Percentiles rank a stretch among this genome's conserved stretches.
Evolutionary conservation across 2,888 invertebrate species (phyloP).

Genomic region (Pammene aurita): DNA sequence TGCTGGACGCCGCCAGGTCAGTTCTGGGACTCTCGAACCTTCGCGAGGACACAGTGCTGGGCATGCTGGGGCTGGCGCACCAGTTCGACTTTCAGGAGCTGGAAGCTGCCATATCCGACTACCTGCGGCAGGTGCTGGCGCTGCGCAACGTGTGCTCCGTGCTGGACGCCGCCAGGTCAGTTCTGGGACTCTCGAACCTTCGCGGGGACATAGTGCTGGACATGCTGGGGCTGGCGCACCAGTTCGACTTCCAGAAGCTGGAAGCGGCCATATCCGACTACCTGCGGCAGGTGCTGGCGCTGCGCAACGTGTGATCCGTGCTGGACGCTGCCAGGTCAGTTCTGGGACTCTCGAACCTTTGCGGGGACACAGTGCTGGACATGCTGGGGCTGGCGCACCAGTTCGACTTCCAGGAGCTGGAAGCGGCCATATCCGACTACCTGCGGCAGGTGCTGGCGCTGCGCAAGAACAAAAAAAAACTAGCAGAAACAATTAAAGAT

Average conservation of each 20-base stretch:
- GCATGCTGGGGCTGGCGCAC: no score
- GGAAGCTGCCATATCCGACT: constrained; percentile 96
- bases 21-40: no score
- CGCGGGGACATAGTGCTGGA: constrained; percentile 88
- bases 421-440: constrained; percentile 96
- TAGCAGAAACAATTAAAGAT: no score
- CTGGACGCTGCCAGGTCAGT: constrained; percentile 92
- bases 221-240: constrained; percentile 94
- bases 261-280: constrained; percentile 97
- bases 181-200: constrained; percentile 82
- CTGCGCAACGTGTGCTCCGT: constrained; percentile 97
- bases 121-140: constrained; percentile 93
- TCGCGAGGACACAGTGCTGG: no score
- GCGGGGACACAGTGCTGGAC: constrained; percentile 87
- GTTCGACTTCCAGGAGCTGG: constrained; percentile 96
- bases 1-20: constrained; percentile 94
- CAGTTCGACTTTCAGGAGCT: no score
- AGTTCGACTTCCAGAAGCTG: constrained; percentile 96
- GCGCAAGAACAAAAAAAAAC: no score
- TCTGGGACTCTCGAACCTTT: constrained; percentile 83
- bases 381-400: constrained; percentile 95
- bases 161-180: constrained; percentile 92
- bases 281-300: constrained; percentile 92
- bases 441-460: constrained; percentile 93
- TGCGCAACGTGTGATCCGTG: constrained; percentile 96